phyloP scores from a whole-genome alignment of 1,140 invertebrate genomes.

The Scaptomyza hsui region DNA sequence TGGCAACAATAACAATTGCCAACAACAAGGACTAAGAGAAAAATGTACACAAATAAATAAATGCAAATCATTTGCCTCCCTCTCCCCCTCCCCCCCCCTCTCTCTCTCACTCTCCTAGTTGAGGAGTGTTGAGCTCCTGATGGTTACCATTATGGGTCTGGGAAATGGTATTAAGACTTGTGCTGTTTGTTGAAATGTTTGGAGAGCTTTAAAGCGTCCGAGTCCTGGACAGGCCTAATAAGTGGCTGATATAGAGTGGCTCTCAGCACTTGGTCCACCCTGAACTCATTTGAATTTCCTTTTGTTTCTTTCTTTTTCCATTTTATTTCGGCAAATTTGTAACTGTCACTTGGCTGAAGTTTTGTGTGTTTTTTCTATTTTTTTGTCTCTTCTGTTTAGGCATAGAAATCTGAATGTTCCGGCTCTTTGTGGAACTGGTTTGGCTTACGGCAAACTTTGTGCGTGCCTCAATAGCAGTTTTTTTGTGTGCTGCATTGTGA shows the following conservation, averaged over 20 bases:
- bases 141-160: constrained; percentile 42
- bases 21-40: constrained; percentile 12
- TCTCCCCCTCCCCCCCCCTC: no score
- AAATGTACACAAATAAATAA: constrained; percentile 64
- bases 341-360: constrained; percentile 73
- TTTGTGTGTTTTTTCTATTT: constrained; percentile 32
- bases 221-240: constrained; percentile 36
- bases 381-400: constrained; percentile 21
- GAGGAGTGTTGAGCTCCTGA: constrained; percentile 36
- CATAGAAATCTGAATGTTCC: constrained; percentile 32
- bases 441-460: constrained; percentile 36
- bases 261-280: neutral
- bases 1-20: constrained; percentile 36
- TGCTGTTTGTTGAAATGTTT: neutral
- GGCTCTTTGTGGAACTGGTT: constrained; percentile 37
- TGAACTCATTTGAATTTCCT: constrained; percentile 58
- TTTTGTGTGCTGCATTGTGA: constrained; percentile 24
- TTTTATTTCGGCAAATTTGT: constrained; percentile 79
- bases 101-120: constrained; percentile 6
- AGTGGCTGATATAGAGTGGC: constrained; percentile 27
- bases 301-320: constrained; percentile 28
- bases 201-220: neutral
- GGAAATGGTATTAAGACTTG: constrained; percentile 48
- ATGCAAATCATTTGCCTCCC: constrained; percentile 72
- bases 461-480: constrained; percentile 30